Evolutionary conservation across 1,140 invertebrate species (phyloP).

Genomic region (Nomia melanderi): DNA sequence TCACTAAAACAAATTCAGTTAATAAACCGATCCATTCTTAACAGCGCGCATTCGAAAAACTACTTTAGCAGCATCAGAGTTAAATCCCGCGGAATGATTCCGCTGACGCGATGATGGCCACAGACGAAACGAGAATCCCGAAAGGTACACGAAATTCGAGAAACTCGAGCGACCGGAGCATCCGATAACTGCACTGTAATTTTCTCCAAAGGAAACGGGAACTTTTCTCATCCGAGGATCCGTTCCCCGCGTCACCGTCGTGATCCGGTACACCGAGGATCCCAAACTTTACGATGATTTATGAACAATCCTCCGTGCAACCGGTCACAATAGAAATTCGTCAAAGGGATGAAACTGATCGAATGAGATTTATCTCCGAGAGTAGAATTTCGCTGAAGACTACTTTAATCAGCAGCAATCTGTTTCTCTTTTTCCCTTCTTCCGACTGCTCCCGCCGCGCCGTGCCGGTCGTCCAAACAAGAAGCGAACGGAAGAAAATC

Average conservation of each 20-base stretch:
- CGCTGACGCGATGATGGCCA: not conserved
- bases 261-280: not conserved
- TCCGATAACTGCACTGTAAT: not conserved
- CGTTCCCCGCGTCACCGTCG: not conserved
- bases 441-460: too few relatives aligned
- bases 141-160: not conserved
- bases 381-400: slow-evolving; percentile 19
- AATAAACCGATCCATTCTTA: too few relatives aligned
- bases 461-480: too few relatives aligned
- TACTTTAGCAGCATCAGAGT: too few relatives aligned
- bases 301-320: slow-evolving; percentile 31
- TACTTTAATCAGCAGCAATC: slow-evolving; percentile 37
- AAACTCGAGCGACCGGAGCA: not conserved
- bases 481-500: too few relatives aligned
- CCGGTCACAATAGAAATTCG: slow-evolving; percentile 40
- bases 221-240: not conserved
- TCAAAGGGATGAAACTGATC: slow-evolving; percentile 24
- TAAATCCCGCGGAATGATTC: slow-evolving; percentile 4
- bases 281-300: slow-evolving; percentile 54
- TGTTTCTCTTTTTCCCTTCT: not conserved
- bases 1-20: too few relatives aligned
- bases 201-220: not conserved
- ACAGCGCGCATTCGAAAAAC: too few relatives aligned
- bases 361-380: slow-evolving; percentile 47
- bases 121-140: not conserved